Percentiles rank a stretch among this genome's conserved stretches.
Evolutionary conservation across 92 coral and sea anemone genomes (phyloP).

Genomic region (Bergia sp.): DNA sequence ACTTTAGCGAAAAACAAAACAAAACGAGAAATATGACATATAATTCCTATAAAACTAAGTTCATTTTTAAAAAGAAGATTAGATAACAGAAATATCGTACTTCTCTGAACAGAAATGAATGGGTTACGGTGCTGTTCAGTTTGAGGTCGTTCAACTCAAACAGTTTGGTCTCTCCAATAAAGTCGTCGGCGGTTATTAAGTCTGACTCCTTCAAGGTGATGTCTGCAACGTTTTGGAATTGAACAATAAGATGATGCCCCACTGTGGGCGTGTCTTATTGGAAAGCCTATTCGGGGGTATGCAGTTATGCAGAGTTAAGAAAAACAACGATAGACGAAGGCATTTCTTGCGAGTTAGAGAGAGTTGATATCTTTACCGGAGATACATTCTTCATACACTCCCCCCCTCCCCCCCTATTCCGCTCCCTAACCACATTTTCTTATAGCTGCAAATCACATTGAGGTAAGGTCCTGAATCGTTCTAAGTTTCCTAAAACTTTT

Average conservation of each 20-base stretch:
- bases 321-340: no score
- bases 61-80: background rate
- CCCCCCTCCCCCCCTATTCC: no score
- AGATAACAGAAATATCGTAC: slow-evolving; percentile 38
- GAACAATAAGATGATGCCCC: background rate
- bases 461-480: no score
- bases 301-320: background rate
- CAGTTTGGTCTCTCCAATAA: slow-evolving; percentile 55
- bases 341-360: no score
- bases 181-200: slow-evolving; percentile 51
- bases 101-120: slow-evolving; percentile 64
- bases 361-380: no score
- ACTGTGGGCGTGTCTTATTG: background rate
- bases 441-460: no score
- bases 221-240: slow-evolving; percentile 37
- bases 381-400: no score
- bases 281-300: background rate
- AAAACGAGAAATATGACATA: no score
- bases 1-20: no score
- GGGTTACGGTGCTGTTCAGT: slow-evolving; percentile 20
- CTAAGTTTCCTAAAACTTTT: no score
- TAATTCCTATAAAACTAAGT: background rate
- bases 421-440: no score
- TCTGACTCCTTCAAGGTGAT: slow-evolving; percentile 71
- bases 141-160: slow-evolving; percentile 64